phyloP scores from a whole-genome alignment of 1,140 invertebrate species.

The Trigoniulus corallinus region DNA sequence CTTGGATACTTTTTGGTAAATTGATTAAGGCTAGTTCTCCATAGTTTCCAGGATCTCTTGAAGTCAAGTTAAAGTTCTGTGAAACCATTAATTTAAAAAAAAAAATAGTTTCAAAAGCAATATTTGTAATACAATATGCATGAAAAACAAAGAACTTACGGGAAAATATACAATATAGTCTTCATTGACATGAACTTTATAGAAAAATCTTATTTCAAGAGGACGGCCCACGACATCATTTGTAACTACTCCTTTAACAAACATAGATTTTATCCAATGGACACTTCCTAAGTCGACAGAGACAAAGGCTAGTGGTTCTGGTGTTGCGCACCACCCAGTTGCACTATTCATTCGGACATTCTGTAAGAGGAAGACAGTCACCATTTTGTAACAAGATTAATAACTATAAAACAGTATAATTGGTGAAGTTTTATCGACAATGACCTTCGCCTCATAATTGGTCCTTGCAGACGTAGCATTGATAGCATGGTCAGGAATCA shows the following conservation, averaged over 20 bases:
- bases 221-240: slow-evolving; percentile 86
- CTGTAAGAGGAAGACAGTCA: slow-evolving; percentile 30
- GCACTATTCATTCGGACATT: slow-evolving; percentile 83
- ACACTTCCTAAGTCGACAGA: slow-evolving; percentile 84
- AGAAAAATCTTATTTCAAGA: slow-evolving; percentile 91
- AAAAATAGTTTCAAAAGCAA: background rate
- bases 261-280: slow-evolving; percentile 62
- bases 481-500: slow-evolving; percentile 86
- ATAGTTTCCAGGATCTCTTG: slow-evolving; percentile 82
- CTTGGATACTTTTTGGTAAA: slow-evolving; percentile 78
- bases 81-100: background rate
- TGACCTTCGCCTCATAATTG: slow-evolving; percentile 19
- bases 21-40: slow-evolving; percentile 91
- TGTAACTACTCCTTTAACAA: slow-evolving; percentile 84
- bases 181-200: slow-evolving; percentile 80
- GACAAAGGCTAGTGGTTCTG: slow-evolving; percentile 79
- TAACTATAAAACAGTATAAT: slow-evolving; percentile 14
- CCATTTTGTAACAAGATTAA: slow-evolving; percentile 4
- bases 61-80: slow-evolving; percentile 74
- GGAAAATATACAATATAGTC: slow-evolving; percentile 94
- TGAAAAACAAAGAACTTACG: too few species aligned
- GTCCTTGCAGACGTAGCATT: slow-evolving; percentile 76
- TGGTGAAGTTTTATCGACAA: slow-evolving; percentile 9
- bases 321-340: slow-evolving; percentile 87
- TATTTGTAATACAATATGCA: background rate